Base-by-base conservation (phyloP, 1,140 invertebrate genomes). In the Hycleus phaleratus region DNA sequence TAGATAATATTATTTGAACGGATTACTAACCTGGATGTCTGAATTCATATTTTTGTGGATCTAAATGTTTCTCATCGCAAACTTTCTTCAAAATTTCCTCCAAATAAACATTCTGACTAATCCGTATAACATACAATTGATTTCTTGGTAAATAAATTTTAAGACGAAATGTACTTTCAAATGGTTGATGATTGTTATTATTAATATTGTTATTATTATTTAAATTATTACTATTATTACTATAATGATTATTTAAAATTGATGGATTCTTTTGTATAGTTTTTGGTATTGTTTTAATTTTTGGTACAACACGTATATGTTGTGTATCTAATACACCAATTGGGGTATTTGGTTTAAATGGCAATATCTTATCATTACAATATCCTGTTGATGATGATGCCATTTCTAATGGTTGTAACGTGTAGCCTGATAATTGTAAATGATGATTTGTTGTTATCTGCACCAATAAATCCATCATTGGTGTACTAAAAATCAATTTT, bases 391-490 rank as follows among this genome's bases (percentile, higher is more conserved):
- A 55, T 2, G 64, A 61, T 10, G 67, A 60, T 18, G 68, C 62
- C 64, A 71, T 71, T 40, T 83, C 83, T 47, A 84, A 74, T 3
- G 84, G 80, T 69, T 85, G 82, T n/a, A 89, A 75, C n/a, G 83
- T 80, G 71, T 89, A 83, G 64, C 79, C 83, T 42, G 83, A 84
- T 7, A 88, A 85, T 61, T 82, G 81, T 50, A 91, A 78, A 73
- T 86, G 85, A 73, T 87, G 81, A 32, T 81, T 79, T 39, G 84
- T 88, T 43, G 86, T 82, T 49, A 89, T 81, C 68, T 89, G 86
- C 50, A 91, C 83, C 58, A 90, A 77, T 26, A 91, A 78, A 71
- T 91, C 89, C 84, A 90, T 86, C 86, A 91, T 89, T 32, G 87
- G 87, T 7, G 85, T 88, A 68, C 88, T 90, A 76, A 56, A 78